Evolutionary conservation across 2,888 invertebrate genomes (phyloP).

Genomic region (Orthosia incerta): DNA sequence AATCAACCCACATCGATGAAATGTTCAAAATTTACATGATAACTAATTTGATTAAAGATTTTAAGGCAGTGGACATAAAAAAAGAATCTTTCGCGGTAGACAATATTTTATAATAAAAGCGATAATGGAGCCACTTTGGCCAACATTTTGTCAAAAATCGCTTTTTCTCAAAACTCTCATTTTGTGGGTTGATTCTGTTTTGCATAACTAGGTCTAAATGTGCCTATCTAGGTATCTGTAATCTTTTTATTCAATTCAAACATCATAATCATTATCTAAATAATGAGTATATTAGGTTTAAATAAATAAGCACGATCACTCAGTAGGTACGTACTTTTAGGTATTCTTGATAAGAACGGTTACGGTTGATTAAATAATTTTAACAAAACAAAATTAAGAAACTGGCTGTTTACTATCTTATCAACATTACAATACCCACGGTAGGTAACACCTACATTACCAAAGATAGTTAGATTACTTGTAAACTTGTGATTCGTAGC

Average conservation of each 20-base stretch:
- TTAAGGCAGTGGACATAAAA: too few relatives aligned
- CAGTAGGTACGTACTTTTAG: not conserved
- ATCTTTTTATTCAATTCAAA: constrained; percentile 9
- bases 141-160: too few relatives aligned
- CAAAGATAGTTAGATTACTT: not conserved
- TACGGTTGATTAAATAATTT: constrained; percentile 40
- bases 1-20: too few relatives aligned
- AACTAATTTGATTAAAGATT: too few relatives aligned
- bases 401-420: constrained; percentile 23
- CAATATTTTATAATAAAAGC: too few relatives aligned
- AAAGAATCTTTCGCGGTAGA: too few relatives aligned
- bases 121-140: too few relatives aligned
- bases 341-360: constrained; percentile 24
- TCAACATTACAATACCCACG: constrained; percentile 6
- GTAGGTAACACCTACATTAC: not conserved
- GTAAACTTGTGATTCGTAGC: not conserved
- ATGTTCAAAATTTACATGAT: too few relatives aligned
- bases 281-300: not conserved
- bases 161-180: too few relatives aligned
- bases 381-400: constrained; percentile 31
- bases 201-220: too few relatives aligned
- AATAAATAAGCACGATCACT: not conserved
- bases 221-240: not conserved
- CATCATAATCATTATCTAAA: not conserved
- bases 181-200: too few relatives aligned